These are phyloP conservation scores for Ichneumon xanthorius DNA, from an alignment of 2,888 invertebrate genomes.

Conservation along the genomic window DNA sequence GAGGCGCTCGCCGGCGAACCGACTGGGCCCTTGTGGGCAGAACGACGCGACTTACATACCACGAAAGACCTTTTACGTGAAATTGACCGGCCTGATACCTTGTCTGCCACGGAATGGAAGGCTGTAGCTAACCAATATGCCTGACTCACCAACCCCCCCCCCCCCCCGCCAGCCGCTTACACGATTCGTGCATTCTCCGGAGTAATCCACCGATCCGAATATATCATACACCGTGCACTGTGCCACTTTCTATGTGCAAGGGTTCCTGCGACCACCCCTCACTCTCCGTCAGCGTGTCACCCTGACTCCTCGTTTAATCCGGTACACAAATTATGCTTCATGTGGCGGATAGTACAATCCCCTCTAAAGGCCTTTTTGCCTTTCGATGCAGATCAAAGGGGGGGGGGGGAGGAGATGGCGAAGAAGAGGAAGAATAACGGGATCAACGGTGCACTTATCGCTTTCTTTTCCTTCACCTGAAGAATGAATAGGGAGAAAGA, in stretches of 20 bases:
- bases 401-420: not conserved
- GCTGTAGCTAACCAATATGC: not conserved
- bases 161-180: not conserved
- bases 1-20: not conserved
- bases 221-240: not conserved
- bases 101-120: not conserved
- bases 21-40: slow-evolving; percentile 1
- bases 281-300: not conserved
- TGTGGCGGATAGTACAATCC: not conserved
- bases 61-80: not conserved
- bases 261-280: slow-evolving; percentile 4
- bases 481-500: slow-evolving; percentile 15
- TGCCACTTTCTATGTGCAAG: not conserved
- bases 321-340: slow-evolving; percentile 31
- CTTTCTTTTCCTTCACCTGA: slow-evolving; percentile 6
- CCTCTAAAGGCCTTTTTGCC: not conserved
- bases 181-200: slow-evolving; percentile 25
- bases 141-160: not conserved
- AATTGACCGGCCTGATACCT: slow-evolving; percentile 6
- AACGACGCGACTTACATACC: not conserved
- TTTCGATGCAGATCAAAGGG: not conserved
- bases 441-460: slow-evolving; percentile 2
- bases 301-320: slow-evolving; percentile 27
- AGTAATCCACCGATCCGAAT: not conserved
- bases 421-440: not conserved